These are phyloP conservation scores for Lithodes maja DNA, from an alignment of 2,888 invertebrate genomes.

Conservation along the genomic window DNA sequence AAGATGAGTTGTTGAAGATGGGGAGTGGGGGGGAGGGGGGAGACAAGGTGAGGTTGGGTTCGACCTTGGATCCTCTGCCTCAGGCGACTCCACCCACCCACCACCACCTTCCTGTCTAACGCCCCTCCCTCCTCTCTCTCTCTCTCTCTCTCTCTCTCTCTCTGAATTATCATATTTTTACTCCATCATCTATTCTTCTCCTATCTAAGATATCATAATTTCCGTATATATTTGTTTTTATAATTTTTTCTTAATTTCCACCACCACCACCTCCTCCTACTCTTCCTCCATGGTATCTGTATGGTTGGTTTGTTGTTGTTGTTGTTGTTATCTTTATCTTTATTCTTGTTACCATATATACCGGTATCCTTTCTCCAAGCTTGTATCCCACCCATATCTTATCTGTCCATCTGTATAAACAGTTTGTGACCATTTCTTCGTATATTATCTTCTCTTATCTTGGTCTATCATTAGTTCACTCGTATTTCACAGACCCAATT, in stretches of 20 bases:
- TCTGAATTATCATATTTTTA: no score
- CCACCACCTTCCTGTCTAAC: conserved; percentile 36
- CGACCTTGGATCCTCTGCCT: conserved; percentile 64
- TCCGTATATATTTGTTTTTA: not conserved
- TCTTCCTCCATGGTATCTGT: not conserved
- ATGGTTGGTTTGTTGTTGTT: no score
- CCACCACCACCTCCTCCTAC: not conserved
- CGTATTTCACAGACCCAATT: no score
- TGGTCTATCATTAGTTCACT: no score
- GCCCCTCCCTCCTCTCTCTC: conserved; percentile 25
- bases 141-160: not conserved
- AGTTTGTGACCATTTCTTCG: no score
- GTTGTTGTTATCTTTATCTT: no score
- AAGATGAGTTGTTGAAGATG: not conserved
- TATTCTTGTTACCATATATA: no score
- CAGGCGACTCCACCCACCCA: conserved; percentile 59
- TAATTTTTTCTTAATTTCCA: not conserved
- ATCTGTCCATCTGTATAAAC: no score
- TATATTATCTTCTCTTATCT: no score
- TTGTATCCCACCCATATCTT: no score
- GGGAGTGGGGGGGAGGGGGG: not conserved
- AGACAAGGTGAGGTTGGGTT: not conserved
- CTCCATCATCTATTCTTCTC: not conserved
- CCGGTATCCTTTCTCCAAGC: no score
- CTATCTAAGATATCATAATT: not conserved